Base-by-base conservation (phyloP, 2,888 invertebrate species). In the Plemyria rubiginata region DNA sequence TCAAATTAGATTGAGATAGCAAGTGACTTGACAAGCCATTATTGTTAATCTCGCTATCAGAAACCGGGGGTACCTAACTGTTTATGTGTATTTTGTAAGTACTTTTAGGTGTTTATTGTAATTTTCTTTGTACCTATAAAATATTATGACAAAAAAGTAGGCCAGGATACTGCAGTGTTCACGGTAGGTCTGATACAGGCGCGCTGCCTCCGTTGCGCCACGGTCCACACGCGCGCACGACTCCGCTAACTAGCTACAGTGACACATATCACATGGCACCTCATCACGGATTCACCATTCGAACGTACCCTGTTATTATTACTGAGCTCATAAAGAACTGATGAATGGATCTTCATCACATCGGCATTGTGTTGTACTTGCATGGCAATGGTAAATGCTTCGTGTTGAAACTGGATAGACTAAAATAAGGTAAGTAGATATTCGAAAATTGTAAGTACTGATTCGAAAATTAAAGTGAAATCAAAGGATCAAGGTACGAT, bases 221-320 rank as follows among this genome's bases (percentile, higher is more conserved):
- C 60, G 41, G 49, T 28, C 28, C 54, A 70, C 68, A 65, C 71
- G 71, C 70, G 72, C 66, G 71, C 85, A 84, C 85, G 84, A 84
- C 72, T 75, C 62, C 59, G 62, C 77, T 78, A 82, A 79, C 81
- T 79, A 77, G 77, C 76, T 80, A 79, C 58, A 46, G 48, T 62
- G 60, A 79, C 84, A 81, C 82, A 77, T 79, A 84, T 82, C 82
- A 71, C 75, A 73, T 72, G 75, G 71, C 73, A 67, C 71, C 66
- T 71, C 78, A 78, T 82, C 83, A 84, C 85, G 81, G 81, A 79
- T 76, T 74, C 69, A 54, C 67, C 73, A 77, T 80, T 75, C 73
- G 65, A 72, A 60, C 36, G 12, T 49, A 53, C 36, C 46, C 48
- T 45, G 45, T 71, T 69, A 72, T 67, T 70, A 67, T 55, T 13